Evolutionary conservation across 2,113 vertebrate genomes (phyloP).

Genomic region (Trematomus loennbergii): DNA sequence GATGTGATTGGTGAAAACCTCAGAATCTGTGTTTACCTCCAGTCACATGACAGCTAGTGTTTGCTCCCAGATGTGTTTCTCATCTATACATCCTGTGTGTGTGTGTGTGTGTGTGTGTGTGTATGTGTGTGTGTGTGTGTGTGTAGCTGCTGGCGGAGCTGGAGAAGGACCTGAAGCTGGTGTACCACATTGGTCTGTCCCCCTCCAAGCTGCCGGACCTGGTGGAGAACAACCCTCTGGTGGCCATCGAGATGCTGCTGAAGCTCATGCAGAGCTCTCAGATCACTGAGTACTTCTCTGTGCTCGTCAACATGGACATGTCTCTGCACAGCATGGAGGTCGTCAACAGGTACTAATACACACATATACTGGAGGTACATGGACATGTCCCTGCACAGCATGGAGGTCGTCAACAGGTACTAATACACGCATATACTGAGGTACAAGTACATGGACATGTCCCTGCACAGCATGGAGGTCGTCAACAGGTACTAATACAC

Average conservation of each 20-base stretch:
- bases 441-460: conserved; percentile 99
- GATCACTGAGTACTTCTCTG: conserved; percentile 98
- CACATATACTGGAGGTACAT: conserved; percentile 79
- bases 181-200: conserved; percentile 96
- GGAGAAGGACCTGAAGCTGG: conserved; percentile 97
- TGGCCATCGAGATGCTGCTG: conserved; percentile 98
- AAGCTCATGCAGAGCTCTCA: conserved; percentile 99
- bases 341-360: conserved; percentile 90
- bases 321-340: conserved; percentile 99
- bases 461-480: conserved; percentile 99
- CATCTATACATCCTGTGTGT: too few relatives aligned
- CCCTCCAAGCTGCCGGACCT: conserved; percentile 96
- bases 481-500: conserved; percentile 86
- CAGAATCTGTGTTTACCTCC: too few relatives aligned
- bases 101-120: too few relatives aligned
- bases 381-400: conserved; percentile 99
- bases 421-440: too few relatives aligned
- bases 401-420: conserved; percentile 99
- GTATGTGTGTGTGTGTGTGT: too few relatives aligned
- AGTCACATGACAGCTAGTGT: too few relatives aligned
- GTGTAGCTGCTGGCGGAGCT: conserved; percentile 93
- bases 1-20: too few relatives aligned
- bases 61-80: too few relatives aligned
- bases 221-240: conserved; percentile 98
- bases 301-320: conserved; percentile 99